Conservation (phyloP, 1,140 invertebrate species). For the Apis mellifera region DNA sequence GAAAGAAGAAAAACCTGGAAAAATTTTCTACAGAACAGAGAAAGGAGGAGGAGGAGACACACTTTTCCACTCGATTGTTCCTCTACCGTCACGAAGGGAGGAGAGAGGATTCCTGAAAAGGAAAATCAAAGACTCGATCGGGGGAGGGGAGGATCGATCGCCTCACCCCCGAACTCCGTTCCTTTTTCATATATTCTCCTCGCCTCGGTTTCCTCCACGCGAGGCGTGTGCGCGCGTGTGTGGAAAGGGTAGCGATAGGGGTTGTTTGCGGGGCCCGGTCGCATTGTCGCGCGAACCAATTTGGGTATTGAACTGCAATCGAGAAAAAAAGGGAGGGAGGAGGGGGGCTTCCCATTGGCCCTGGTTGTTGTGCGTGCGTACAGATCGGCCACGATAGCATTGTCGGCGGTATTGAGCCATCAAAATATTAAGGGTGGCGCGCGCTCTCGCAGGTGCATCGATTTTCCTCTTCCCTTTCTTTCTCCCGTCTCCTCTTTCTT, state of each 20-base stretch:
- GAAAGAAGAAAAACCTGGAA: too few relatives aligned
- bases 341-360: constrained; percentile 22
- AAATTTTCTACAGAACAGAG: too few relatives aligned
- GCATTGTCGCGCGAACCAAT: constrained; percentile 74
- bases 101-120: too few relatives aligned
- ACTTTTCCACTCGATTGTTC: too few relatives aligned
- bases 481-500: not conserved
- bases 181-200: constrained; percentile 69
- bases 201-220: constrained; percentile 66
- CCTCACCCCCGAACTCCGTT: not conserved
- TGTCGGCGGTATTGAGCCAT: constrained; percentile 78
- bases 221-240: constrained; percentile 31
- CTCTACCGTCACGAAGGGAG: too few relatives aligned
- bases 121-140: too few relatives aligned
- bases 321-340: constrained; percentile 48
- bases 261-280: constrained; percentile 48
- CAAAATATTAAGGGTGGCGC: constrained; percentile 76
- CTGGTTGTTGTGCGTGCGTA: constrained; percentile 5
- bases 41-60: too few relatives aligned
- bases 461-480: constrained; percentile 38
- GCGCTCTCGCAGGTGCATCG: constrained; percentile 59
- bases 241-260: constrained; percentile 38
- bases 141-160: too few relatives aligned
- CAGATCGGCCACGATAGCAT: constrained; percentile 73
- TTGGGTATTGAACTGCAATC: constrained; percentile 78